phyloP scores from a whole-genome alignment of 2,113 vertebrate genomes.

The Neofelis nebulosa region DNA sequence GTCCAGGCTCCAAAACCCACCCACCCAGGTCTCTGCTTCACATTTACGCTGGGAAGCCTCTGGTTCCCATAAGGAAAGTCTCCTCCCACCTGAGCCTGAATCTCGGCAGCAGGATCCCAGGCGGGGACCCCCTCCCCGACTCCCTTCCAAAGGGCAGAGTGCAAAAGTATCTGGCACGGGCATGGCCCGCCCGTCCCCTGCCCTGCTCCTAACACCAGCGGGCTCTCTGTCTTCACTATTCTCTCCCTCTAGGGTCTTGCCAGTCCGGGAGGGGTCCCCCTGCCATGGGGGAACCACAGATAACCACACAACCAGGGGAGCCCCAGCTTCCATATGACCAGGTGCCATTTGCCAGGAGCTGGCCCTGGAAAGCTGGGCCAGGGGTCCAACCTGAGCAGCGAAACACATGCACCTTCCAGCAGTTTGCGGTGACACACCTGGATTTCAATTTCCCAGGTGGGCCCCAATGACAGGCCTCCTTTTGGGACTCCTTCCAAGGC shows the following conservation, averaged over 20 bases:
- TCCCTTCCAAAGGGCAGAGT: neutral
- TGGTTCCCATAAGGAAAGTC: neutral
- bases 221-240: neutral
- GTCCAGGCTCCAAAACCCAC: neutral
- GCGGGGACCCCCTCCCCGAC: neutral
- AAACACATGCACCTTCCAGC: neutral
- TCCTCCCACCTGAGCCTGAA: neutral
- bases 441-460: neutral
- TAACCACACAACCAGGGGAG: neutral
- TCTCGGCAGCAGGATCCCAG: neutral
- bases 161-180: neutral
- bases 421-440: neutral
- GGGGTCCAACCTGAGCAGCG: neutral
- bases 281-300: neutral
- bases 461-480: neutral
- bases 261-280: neutral
- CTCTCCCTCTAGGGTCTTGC: neutral
- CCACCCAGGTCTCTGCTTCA: neutral
- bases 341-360: neutral
- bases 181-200: neutral
- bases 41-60: neutral
- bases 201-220: neutral
- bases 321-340: neutral
- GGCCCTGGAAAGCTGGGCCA: neutral
- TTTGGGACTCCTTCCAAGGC: neutral